These are phyloP conservation scores for Acrossocheilus wenchowensis DNA, from an alignment of 2,797 vertebrate species.

Conservation along the genomic window DNA sequence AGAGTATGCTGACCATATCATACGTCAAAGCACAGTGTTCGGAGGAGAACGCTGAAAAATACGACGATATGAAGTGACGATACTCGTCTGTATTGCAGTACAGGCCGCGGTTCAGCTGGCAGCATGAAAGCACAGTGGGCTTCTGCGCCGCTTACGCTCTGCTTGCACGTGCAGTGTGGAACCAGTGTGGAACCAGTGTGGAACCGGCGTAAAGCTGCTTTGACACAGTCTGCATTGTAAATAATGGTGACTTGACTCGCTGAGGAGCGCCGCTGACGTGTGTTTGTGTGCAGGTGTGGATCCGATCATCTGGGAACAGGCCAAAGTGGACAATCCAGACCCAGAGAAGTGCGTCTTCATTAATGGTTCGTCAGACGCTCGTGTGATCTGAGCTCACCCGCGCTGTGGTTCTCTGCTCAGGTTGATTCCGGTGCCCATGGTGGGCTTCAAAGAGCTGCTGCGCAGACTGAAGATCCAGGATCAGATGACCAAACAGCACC, in stretches of 20 bases:
- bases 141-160: no score
- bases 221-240: no score
- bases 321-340: slow-evolving; percentile 98
- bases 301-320: slow-evolving; percentile 98
- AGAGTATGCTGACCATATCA: no score
- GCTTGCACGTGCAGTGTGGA: no score
- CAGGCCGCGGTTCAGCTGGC: no score
- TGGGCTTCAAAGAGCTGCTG: slow-evolving; percentile 95
- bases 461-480: slow-evolving; percentile 95
- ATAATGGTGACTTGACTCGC: background rate
- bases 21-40: no score
- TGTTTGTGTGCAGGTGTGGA: slow-evolving; percentile 86
- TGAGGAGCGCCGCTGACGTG: background rate
- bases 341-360: slow-evolving; percentile 88
- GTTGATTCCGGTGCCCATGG: slow-evolving; percentile 97
- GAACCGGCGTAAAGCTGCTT: no score
- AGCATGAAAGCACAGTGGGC: no score
- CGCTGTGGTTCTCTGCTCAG: slow-evolving; percentile 68
- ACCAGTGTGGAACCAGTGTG: no score
- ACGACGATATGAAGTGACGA: no score
- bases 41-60: no score
- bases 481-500: slow-evolving; percentile 99
- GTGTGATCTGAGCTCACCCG: background rate
- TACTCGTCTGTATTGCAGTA: no score
- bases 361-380: background rate